A percentile compares a stretch with the other conserved stretches of the same genome.
Conservation (phyloP, 2,113 vertebrate species). For the Hemicordylus capensis region DNA sequence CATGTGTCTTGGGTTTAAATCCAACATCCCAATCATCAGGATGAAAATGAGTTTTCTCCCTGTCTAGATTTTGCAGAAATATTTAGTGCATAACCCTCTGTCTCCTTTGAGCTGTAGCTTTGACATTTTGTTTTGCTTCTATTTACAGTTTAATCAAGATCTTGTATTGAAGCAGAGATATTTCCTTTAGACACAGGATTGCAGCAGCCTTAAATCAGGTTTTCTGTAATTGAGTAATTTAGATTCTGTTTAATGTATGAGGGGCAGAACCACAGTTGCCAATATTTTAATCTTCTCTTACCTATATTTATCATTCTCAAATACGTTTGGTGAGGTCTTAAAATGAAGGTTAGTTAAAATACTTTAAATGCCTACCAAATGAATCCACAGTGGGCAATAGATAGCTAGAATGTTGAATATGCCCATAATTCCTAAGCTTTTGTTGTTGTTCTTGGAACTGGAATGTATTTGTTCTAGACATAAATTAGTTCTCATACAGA, state of each 20-base stretch:
- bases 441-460: neutral
- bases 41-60: neutral
- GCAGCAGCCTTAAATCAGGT: neutral
- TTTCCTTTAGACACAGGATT: neutral
- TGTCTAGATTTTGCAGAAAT: neutral
- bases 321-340: constrained; percentile 12
- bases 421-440: constrained; percentile 17
- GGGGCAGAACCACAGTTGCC: neutral
- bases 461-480: neutral
- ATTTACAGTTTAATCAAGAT: constrained; percentile 1
- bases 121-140: neutral
- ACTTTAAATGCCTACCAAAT: constrained; percentile 42
- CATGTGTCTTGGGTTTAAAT: neutral
- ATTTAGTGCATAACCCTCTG: neutral
- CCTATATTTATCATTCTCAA: constrained; percentile 24
- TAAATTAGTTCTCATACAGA: neutral
- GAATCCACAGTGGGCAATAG: constrained; percentile 28
- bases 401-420: neutral
- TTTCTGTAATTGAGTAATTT: constrained; percentile 30
- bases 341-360: constrained; percentile 57
- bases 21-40: neutral
- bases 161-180: neutral
- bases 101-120: neutral
- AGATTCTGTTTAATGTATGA: constrained; percentile 34
- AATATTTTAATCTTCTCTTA: constrained; percentile 18